Base-by-base conservation (phyloP, 2,113 vertebrate species). In the Melanostigma gelatinosum region DNA sequence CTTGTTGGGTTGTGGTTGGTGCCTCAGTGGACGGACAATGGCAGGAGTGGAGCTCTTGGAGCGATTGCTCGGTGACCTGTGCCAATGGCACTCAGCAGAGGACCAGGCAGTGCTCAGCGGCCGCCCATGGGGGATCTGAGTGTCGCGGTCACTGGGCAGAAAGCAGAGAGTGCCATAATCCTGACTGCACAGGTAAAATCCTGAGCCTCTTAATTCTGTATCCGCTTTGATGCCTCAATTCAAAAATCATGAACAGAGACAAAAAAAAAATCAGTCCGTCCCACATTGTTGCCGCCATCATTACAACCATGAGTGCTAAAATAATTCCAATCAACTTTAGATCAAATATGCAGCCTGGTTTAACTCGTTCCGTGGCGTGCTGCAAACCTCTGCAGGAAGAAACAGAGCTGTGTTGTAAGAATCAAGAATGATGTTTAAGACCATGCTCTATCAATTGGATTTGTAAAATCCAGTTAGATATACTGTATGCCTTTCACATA, bases 21-120 rank as follows among this genome's bases (percentile, higher is more conserved):
- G 87, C 83, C 85, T 72, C 95, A 99, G 98, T 99, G 85, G 98
- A 99, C 44, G 98, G 98, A 69, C 97, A 99, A 94, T 99, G 98
- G 98, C 97, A 99, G 86, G 98, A 99, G 91, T 99, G 98, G 98
- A 99, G 96, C 84, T 89, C 96, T 0, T 99, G 98, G 98, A 98
- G 97, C 86, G 97, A 98, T 89, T 99, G 98, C 90, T 99, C 98
- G 0, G 98, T 99, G 94, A 99, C 97, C 7, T 99, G 98, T 90
- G 96, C 97, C 57, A 99, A 99, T 9, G 98, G 98, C 84, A 99
- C 98, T 6, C 98, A 99, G 93, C 98, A 99, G 94, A 95, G 98
- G 77, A 99, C 96, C 90, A 91, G 98, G 72, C 97, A 98, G 90
- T 99, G 98, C 88, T 97, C 97, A 0, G 97, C 97, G 0, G 97